Base-by-base conservation (phyloP, 2,113 vertebrate species). In the Passer domesticus region DNA sequence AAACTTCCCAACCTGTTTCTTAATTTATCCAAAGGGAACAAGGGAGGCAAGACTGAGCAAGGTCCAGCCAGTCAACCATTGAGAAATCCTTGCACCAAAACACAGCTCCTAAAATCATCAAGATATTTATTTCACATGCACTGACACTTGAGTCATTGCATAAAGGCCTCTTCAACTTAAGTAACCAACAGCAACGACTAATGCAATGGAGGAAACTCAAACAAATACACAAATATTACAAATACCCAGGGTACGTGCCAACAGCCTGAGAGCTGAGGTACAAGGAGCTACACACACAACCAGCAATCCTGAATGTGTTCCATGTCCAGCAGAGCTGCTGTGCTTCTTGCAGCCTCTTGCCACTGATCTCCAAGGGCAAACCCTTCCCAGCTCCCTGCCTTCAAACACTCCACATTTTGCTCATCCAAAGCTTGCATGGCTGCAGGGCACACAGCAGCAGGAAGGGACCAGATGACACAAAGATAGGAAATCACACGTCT, bases 11-110 rank as follows among this genome's bases (percentile, higher is more conserved):
- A n/a, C 18, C 44, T 35, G 20, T 63, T 95, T 83, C 75, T 69
- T 85, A 23, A 77, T 55, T 94, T 84, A 55, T 84, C 60, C 81
- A 18, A 43, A 69, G 37, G 44, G 49, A 66, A 63, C 0, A 1
- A 83, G 39, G 33, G 15, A 89, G 35, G 67, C 86, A 93, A 87
- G 94, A 63, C 60, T 84, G 83, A 82, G 62, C 96, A 92, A 84
- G 81, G 87, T 47, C 46, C 55, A 66, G 62, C 21, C 82, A 67
- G 25, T 33, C 53, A 68, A 17, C 9, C 30, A 58, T 3, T 68
- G 43, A 80, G 55, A 93, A 92, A 79, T 11, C 11, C 10, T 21
- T 55, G 17, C 59, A 68, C 37, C 16, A 80, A 85, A 73, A 91
- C 23, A 47, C 2, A 87, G 52, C 39, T 85, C 35, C 87, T 64